These are phyloP conservation scores for Marmota flaviventris DNA, from an alignment of 2,113 vertebrate genomes.

Conservation along the genomic window DNA sequence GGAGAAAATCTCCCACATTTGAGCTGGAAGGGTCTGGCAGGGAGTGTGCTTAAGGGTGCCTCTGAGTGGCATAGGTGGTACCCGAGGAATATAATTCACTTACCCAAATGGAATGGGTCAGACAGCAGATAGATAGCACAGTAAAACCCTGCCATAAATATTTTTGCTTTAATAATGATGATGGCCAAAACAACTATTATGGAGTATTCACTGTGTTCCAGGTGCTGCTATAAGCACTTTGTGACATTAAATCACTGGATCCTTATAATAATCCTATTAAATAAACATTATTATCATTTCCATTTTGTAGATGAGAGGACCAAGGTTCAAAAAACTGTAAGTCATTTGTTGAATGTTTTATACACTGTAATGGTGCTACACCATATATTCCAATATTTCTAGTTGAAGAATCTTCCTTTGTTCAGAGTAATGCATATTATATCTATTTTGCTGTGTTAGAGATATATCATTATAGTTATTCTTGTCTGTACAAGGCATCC, in stretches of 20 bases:
- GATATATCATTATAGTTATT: background rate
- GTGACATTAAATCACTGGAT: background rate
- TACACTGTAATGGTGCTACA: background rate
- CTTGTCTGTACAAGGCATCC: background rate
- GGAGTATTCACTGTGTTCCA: background rate
- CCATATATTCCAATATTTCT: background rate
- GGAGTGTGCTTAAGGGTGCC: background rate
- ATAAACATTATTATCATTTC: background rate
- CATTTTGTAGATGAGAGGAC: constrained; percentile 19
- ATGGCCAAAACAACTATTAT: background rate
- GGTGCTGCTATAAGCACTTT: background rate
- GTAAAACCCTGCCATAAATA: background rate
- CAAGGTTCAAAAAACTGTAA: background rate
- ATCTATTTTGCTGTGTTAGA: background rate
- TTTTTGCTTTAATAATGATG: background rate
- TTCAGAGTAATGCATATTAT: background rate
- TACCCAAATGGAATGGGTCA: background rate
- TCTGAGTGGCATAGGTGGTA: background rate
- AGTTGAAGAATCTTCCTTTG: background rate
- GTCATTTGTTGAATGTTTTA: background rate
- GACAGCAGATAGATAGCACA: background rate
- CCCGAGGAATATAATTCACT: background rate
- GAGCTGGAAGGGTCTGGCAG: background rate
- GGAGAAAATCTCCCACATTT: background rate
- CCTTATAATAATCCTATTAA: background rate